Conservation (phyloP, 2,797 vertebrate genomes). For the Tamandua tetradactyla region DNA sequence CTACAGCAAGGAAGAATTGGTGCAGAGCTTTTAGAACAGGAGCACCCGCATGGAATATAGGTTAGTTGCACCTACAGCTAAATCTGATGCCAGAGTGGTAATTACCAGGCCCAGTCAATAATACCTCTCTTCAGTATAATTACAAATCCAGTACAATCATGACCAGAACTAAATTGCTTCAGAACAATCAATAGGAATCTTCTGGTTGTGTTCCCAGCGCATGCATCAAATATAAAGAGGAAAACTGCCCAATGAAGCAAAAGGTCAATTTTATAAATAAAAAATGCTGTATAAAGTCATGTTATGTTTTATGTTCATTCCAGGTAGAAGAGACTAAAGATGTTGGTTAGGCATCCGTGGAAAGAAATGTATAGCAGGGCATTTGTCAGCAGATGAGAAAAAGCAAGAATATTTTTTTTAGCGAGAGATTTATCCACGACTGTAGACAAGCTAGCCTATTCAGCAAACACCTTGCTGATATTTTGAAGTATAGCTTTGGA, state of each 20-base stretch:
- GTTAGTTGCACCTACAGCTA: constrained; percentile 81
- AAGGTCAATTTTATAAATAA: constrained; percentile 87
- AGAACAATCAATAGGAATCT: constrained; percentile 88
- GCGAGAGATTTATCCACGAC: not conserved
- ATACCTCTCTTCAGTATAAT: constrained; percentile 87
- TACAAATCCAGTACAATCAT: constrained; percentile 88
- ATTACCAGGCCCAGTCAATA: constrained; percentile 88
- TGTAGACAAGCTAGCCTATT: not conserved
- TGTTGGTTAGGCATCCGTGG: constrained; percentile 62
- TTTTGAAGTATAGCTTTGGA: constrained; percentile 61
- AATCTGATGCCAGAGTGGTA: constrained; percentile 85
- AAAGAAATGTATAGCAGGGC: constrained; percentile 20
- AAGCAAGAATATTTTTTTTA: constrained; percentile 24
- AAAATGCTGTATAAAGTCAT: constrained; percentile 78
- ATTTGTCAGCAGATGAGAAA: constrained; percentile 32
- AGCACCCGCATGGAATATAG: constrained; percentile 77
- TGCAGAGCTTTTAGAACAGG: constrained; percentile 72
- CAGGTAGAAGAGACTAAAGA: constrained; percentile 47
- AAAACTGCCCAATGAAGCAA: constrained; percentile 85
- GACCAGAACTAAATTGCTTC: constrained; percentile 89
- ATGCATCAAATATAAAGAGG: constrained; percentile 84
- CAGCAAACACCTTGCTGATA: not conserved
- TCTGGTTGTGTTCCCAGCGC: constrained; percentile 85
- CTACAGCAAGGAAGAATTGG: constrained; percentile 54
- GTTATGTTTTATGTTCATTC: constrained; percentile 75